These are phyloP conservation scores for Hyles vespertilio DNA, from an alignment of 1,140 invertebrate genomes.

Conservation along the genomic window DNA sequence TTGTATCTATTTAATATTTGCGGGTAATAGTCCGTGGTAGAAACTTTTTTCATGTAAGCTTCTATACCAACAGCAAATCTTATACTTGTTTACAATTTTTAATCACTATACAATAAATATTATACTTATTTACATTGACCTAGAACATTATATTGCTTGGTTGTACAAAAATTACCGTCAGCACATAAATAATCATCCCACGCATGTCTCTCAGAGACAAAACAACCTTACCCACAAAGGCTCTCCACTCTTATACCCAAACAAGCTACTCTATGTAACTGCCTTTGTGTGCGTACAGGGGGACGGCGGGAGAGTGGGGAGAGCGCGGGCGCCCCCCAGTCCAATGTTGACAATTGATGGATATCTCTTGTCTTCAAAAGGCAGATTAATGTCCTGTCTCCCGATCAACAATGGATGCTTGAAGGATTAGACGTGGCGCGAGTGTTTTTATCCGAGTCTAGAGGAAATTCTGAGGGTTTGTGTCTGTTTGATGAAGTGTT, in stretches of 20 bases:
- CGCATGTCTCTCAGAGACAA: slow-evolving; percentile 1
- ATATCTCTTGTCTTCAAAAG: slow-evolving; percentile 72
- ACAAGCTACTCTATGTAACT: slow-evolving; percentile 39
- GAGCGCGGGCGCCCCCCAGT: slow-evolving; percentile 42
- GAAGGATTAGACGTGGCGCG: slow-evolving; percentile 50
- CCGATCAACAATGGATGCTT: slow-evolving; percentile 52
- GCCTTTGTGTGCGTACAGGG: slow-evolving; percentile 42
- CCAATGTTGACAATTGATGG: slow-evolving; percentile 75
- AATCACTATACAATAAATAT: too few species aligned
- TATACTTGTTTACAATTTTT: too few species aligned
- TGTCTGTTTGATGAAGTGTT: not conserved
- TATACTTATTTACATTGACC: too few species aligned
- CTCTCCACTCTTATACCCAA: not conserved
- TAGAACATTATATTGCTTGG: too few species aligned
- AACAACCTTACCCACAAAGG: not conserved
- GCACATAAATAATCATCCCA: too few species aligned
- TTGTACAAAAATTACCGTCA: too few species aligned
- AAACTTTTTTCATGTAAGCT: too few species aligned
- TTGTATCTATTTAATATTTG: too few species aligned
- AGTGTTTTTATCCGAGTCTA: not conserved
- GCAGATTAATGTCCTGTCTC: slow-evolving; percentile 67
- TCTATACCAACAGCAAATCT: too few species aligned
- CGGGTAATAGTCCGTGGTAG: too few species aligned
- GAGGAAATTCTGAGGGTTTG: slow-evolving; percentile 1
- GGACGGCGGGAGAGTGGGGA: slow-evolving; percentile 26